phyloP scores from a whole-genome alignment of 2,797 vertebrate genomes.

The Sternarchorhynchus goeldii region DNA sequence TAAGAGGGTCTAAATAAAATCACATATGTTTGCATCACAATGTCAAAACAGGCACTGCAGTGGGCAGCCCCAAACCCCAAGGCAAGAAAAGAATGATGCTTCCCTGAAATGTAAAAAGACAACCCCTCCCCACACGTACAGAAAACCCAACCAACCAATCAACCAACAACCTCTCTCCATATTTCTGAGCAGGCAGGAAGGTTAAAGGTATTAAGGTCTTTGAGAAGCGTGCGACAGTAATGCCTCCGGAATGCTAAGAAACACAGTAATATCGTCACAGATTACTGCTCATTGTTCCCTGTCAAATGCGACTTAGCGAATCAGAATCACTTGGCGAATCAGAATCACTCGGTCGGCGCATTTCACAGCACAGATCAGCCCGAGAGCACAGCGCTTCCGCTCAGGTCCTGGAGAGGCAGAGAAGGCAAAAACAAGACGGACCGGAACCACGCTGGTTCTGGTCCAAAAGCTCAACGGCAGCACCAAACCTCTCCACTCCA shows the following conservation, averaged over 20 bases:
- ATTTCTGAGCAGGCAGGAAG: slow-evolving; percentile 43
- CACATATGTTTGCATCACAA: neutral
- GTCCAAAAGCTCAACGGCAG: slow-evolving; percentile 15
- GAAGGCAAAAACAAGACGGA: slow-evolving; percentile 57
- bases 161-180: slow-evolving; percentile 47
- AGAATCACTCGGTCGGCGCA: too few relatives aligned
- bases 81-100: slow-evolving; percentile 7
- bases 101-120: slow-evolving; percentile 49
- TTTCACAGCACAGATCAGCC: slow-evolving; percentile 13
- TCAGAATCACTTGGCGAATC: too few relatives aligned
- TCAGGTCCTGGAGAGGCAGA: slow-evolving; percentile 34
- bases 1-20: neutral
- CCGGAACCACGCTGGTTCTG: slow-evolving; percentile 55
- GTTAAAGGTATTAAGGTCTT: slow-evolving; percentile 6
- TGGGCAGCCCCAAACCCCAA: neutral
- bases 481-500: neutral
- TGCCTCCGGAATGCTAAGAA: neutral
- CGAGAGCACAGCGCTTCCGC: slow-evolving; percentile 23
- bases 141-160: neutral
- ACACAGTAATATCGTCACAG: neutral
- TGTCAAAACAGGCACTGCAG: neutral
- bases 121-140: too few relatives aligned
- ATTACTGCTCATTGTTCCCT: neutral
- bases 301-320: too few relatives aligned
- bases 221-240: neutral